Evolutionary conservation across 2,888 invertebrate genomes (phyloP).

Genomic region (Agonopterix subpropinquella): DNA sequence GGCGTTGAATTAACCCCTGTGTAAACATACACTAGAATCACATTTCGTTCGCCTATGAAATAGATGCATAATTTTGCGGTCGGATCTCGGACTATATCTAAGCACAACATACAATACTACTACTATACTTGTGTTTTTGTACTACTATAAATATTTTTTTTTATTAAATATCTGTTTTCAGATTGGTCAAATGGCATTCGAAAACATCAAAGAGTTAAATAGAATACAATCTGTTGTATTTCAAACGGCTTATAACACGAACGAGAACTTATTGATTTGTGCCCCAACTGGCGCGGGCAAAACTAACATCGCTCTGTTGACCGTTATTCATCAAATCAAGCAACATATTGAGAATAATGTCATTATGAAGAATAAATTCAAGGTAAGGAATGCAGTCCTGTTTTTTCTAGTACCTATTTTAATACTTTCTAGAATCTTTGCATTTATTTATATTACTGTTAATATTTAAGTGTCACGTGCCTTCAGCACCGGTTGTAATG

Average conservation of each 20-base stretch:
- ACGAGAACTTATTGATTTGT: slow-evolving; percentile 97
- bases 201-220: slow-evolving; percentile 90
- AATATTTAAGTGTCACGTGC: too few relatives aligned
- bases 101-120: not conserved
- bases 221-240: slow-evolving; percentile 97
- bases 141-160: not conserved
- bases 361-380: slow-evolving; percentile 93
- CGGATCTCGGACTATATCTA: too few relatives aligned
- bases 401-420: not conserved
- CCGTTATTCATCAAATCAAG: slow-evolving; percentile 93
- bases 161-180: slow-evolving; percentile 39
- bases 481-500: too few relatives aligned
- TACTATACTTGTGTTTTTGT: too few relatives aligned
- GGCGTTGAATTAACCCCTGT: too few relatives aligned
- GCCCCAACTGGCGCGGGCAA: slow-evolving; percentile 99
- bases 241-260: slow-evolving; percentile 95
- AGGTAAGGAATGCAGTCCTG: slow-evolving; percentile 68
- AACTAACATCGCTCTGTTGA: slow-evolving; percentile 97
- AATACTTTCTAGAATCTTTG: too few relatives aligned
- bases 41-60: too few relatives aligned
- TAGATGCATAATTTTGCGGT: too few relatives aligned
- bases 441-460: too few relatives aligned
- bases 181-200: slow-evolving; percentile 93
- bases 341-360: slow-evolving; percentile 87
- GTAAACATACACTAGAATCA: too few relatives aligned